Evolutionary conservation across 92 coral and sea anemone genomes (phyloP).

Genomic region (Galaxea fascicularis): DNA sequence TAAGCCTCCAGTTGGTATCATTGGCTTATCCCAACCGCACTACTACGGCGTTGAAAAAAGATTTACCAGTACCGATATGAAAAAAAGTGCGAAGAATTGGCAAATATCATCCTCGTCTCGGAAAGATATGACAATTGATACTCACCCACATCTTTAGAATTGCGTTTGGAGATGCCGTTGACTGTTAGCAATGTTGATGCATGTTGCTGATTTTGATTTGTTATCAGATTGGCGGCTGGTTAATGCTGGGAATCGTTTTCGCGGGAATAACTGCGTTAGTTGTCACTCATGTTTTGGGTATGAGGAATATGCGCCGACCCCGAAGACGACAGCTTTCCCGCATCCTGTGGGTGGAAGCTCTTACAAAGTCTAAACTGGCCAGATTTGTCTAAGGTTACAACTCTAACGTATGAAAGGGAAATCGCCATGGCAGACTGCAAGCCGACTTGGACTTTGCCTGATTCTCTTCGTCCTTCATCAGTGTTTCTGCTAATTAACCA

Average conservation of each 20-base stretch:
- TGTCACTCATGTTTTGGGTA: slow-evolving; percentile 78
- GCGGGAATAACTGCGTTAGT: slow-evolving; percentile 70
- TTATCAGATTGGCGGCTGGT: slow-evolving; percentile 86
- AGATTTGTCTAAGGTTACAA: slow-evolving; percentile 63
- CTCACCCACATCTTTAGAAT: no score
- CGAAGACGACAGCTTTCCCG: slow-evolving; percentile 55
- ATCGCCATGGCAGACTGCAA: not conserved
- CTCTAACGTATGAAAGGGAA: not conserved
- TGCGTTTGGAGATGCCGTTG: not conserved
- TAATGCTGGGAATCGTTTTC: slow-evolving; percentile 85
- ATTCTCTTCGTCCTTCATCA: no score
- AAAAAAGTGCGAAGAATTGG: no score
- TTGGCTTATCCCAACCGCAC: no score
- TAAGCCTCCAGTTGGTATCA: no score
- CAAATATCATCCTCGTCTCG: no score
- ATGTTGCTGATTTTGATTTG: not conserved
- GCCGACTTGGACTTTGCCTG: no score
- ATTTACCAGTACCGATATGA: no score
- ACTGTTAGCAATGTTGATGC: not conserved
- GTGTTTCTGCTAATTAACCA: no score
- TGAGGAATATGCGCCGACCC: slow-evolving; percentile 57
- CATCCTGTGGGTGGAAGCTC: slow-evolving; percentile 83
- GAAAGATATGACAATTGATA: no score
- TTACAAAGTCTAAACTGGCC: slow-evolving; percentile 73
- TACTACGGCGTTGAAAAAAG: no score